Conservation (phyloP, 2,113 vertebrate species). For the Murina feae region DNA sequence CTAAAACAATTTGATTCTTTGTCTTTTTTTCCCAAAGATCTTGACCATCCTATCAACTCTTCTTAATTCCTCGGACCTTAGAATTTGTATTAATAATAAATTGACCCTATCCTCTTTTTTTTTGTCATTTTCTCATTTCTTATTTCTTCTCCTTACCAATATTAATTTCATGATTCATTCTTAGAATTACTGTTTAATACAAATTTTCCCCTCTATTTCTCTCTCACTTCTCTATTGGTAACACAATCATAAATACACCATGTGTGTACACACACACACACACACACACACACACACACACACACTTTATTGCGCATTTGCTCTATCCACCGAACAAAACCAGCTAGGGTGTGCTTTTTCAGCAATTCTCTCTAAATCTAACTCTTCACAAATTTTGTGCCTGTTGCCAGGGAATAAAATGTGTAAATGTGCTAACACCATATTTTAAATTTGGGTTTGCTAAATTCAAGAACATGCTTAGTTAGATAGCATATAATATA, state of each 20-base stretch:
- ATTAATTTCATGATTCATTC: background rate
- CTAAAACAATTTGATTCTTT: background rate
- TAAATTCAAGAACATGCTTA: background rate
- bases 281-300: background rate
- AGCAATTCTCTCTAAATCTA: background rate
- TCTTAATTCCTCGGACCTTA: background rate
- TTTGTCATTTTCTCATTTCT: background rate
- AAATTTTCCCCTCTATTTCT: background rate
- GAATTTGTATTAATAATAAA: background rate
- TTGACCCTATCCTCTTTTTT: background rate
- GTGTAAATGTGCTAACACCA: background rate
- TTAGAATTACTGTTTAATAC: background rate
- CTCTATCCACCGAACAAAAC: too few relatives aligned
- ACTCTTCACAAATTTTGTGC: background rate
- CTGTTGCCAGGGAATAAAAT: background rate
- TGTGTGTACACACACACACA: background rate
- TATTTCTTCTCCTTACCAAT: background rate
- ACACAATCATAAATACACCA: background rate
- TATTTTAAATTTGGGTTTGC: background rate
- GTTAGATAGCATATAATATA: background rate
- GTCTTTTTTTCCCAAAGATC: background rate
- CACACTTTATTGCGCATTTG: background rate
- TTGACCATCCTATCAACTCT: background rate
- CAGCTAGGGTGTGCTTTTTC: background rate
- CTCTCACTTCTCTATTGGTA: background rate